These are phyloP conservation scores for Eupithecia vulgata DNA, from an alignment of 2,888 invertebrate genomes.

Conservation along the genomic window DNA sequence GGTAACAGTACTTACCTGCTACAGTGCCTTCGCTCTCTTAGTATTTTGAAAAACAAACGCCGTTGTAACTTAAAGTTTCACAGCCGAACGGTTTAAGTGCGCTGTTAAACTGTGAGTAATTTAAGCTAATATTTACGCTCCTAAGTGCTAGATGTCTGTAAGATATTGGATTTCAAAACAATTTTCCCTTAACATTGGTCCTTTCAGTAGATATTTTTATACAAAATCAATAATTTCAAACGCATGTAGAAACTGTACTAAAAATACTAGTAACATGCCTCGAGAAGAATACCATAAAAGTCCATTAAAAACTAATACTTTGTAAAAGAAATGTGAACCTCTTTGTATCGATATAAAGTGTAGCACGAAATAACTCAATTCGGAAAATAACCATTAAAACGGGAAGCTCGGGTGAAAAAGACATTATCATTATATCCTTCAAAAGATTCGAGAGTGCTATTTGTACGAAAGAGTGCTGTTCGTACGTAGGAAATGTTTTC, in stretches of 20 bases:
- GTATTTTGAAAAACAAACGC: constrained; percentile 27
- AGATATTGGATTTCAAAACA: constrained; percentile 20
- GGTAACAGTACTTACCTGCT: constrained; percentile 2
- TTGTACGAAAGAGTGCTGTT: constrained; percentile 32
- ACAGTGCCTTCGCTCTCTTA: background rate
- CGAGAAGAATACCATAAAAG: background rate
- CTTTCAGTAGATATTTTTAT: background rate
- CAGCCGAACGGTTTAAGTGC: constrained; percentile 20
- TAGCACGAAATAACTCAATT: constrained; percentile 16
- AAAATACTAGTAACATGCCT: background rate
- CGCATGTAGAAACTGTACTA: too few species aligned
- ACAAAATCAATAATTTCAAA: background rate
- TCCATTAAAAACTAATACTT: background rate
- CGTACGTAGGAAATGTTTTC: constrained; percentile 40
- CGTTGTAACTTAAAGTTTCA: constrained; percentile 12
- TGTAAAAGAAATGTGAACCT: background rate
- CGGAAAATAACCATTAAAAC: constrained; percentile 30
- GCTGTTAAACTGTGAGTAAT: constrained; percentile 18
- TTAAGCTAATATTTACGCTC: constrained; percentile 26
- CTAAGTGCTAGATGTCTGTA: constrained; percentile 21
- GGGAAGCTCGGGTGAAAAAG: constrained; percentile 38
- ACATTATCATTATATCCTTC: constrained; percentile 43
- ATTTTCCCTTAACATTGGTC: background rate
- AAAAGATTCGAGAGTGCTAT: constrained; percentile 36
- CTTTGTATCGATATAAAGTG: constrained; percentile 3